A percentile compares a stretch with the other conserved stretches of the same genome.
phyloP scores from a whole-genome alignment of 2,797 vertebrate genomes.

The Chloroceryle inda region DNA sequence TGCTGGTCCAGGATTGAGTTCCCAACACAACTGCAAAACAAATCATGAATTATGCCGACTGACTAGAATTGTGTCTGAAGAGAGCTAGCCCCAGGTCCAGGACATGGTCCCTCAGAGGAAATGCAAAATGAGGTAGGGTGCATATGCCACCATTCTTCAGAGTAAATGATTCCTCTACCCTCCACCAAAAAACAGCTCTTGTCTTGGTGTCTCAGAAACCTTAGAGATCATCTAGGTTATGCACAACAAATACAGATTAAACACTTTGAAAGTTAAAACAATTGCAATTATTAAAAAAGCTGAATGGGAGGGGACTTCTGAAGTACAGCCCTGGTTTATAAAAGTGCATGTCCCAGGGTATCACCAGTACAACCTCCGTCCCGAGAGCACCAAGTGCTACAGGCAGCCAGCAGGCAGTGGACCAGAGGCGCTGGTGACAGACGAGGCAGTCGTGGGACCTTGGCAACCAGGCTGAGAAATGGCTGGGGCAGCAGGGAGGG shows the following conservation, averaged over 20 bases:
- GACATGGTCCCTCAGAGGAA: not conserved
- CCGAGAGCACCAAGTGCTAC: constrained; percentile 52
- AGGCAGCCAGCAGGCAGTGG: constrained; percentile 45
- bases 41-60: not conserved
- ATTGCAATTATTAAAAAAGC: not conserved
- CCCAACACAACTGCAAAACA: not conserved
- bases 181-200: not conserved
- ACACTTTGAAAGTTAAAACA: constrained; percentile 3
- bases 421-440: constrained; percentile 53
- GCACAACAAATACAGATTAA: not conserved
- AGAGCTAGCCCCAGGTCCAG: not conserved
- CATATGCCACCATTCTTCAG: constrained; percentile 9
- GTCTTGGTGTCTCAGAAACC: constrained; percentile 19
- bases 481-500: not conserved
- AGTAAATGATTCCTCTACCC: constrained; percentile 30
- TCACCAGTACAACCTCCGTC: constrained; percentile 51
- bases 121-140: constrained; percentile 14
- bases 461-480: not conserved
- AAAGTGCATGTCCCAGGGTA: constrained; percentile 53
- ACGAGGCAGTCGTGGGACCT: not conserved
- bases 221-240: not conserved
- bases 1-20: not conserved
- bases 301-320: not conserved
- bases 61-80: not conserved
- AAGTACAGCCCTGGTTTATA: not conserved